These are phyloP conservation scores for Sebastes iracundus DNA, from an alignment of 2,797 vertebrate genomes.

Conservation along the genomic window DNA sequence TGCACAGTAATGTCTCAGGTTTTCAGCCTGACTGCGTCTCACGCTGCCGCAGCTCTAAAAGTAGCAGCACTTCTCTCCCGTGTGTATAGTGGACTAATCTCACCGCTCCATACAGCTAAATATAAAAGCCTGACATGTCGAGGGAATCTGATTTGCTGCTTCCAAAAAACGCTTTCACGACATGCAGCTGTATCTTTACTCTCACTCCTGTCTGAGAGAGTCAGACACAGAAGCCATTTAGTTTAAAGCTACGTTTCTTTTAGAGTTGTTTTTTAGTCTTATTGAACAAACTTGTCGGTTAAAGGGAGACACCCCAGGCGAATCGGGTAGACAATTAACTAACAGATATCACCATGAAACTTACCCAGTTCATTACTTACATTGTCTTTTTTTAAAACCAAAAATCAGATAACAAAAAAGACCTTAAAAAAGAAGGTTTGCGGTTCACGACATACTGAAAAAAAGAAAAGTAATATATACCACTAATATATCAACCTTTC, in stretches of 20 bases:
- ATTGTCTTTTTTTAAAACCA: not conserved
- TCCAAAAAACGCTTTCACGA: not conserved
- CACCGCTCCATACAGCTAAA: not conserved
- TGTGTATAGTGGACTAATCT: not conserved
- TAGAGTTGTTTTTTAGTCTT: not conserved
- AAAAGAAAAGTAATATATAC: too few species aligned
- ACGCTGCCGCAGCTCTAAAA: not conserved
- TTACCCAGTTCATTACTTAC: too few species aligned
- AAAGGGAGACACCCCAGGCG: too few species aligned
- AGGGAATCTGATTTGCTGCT: not conserved
- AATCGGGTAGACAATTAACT: not conserved
- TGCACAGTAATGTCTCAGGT: not conserved
- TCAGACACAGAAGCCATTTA: not conserved
- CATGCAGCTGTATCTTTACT: not conserved
- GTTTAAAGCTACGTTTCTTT: not conserved
- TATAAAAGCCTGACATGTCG: constrained; percentile 15
- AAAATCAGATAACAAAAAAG: not conserved
- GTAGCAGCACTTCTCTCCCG: not conserved
- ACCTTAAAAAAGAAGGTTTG: too few species aligned
- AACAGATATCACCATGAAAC: not conserved
- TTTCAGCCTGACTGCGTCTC: constrained; percentile 6
- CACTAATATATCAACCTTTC: too few species aligned
- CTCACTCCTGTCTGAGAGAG: not conserved
- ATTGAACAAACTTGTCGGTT: not conserved
- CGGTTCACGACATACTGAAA: too few species aligned